Evolutionary conservation across 1,140 invertebrate species (phyloP).

Genomic region (Amphibalanus amphitrite): DNA sequence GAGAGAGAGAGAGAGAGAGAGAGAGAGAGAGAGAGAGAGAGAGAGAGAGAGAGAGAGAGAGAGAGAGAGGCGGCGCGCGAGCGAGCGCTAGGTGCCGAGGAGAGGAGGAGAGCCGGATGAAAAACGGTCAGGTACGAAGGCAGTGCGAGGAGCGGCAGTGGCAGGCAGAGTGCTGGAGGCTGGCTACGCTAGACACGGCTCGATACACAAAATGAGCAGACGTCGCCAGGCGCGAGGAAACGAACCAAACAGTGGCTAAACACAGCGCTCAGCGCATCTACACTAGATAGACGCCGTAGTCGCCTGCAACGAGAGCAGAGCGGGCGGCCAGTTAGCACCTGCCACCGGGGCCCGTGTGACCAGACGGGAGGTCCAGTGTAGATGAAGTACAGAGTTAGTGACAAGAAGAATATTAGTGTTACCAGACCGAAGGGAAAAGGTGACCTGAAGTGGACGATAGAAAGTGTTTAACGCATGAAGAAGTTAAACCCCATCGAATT

Average conservation of each 20-base stretch:
- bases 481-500: too few relatives aligned
- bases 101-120: background rate
- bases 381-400: too few relatives aligned
- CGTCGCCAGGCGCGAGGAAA: background rate
- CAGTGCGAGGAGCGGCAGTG: background rate
- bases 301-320: background rate
- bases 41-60: slow-evolving; percentile 14
- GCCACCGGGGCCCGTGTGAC: too few relatives aligned
- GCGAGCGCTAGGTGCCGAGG: background rate
- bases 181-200: background rate
- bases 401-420: too few relatives aligned
- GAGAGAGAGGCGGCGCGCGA: background rate
- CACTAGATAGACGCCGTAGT: background rate
- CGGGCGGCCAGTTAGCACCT: background rate
- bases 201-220: background rate
- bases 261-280: background rate
- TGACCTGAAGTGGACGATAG: too few relatives aligned
- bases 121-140: background rate
- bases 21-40: slow-evolving; percentile 10
- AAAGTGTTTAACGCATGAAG: too few relatives aligned
- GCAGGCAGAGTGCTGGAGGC: background rate
- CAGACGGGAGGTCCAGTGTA: too few relatives aligned
- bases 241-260: background rate
- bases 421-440: too few relatives aligned
- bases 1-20: slow-evolving; percentile 6